Evolutionary conservation across 2,113 vertebrate species (phyloP).

Genomic region (Psammodynastes pulverulentus): DNA sequence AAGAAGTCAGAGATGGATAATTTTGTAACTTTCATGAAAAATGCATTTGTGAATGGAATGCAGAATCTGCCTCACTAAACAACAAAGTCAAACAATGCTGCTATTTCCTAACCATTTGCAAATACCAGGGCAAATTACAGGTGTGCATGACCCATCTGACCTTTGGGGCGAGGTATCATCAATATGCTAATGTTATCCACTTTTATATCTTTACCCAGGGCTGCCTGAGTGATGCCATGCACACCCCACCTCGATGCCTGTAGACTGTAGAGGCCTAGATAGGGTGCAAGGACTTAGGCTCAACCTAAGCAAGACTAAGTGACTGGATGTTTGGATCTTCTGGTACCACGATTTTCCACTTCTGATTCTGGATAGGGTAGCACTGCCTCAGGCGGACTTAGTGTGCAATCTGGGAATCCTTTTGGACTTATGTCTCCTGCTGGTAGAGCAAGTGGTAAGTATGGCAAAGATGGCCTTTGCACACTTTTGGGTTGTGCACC

Average conservation of each 20-base stretch:
- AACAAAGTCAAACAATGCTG: too few relatives aligned
- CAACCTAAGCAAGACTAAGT: not conserved
- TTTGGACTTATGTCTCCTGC: not conserved
- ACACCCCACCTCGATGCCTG: not conserved
- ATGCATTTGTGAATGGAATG: too few relatives aligned
- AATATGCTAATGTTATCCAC: not conserved
- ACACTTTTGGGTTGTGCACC: not conserved
- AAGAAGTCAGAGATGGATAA: too few relatives aligned
- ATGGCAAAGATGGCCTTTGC: not conserved
- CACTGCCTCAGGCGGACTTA: not conserved
- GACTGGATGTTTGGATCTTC: not conserved
- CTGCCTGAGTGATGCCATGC: not conserved
- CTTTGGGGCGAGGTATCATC: not conserved
- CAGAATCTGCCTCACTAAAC: too few relatives aligned
- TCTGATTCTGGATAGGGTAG: not conserved
- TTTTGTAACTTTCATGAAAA: too few relatives aligned
- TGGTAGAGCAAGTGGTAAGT: not conserved
- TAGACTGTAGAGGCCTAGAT: not conserved
- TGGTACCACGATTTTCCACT: not conserved
- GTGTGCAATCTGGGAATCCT: not conserved
- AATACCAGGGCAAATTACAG: too few relatives aligned
- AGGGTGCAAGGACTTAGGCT: not conserved
- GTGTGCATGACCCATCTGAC: not conserved
- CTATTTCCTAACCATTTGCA: too few relatives aligned
- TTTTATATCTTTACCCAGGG: not conserved